These are phyloP conservation scores for Cydia splendana DNA, from an alignment of 1,140 invertebrate genomes.

Conservation along the genomic window DNA sequence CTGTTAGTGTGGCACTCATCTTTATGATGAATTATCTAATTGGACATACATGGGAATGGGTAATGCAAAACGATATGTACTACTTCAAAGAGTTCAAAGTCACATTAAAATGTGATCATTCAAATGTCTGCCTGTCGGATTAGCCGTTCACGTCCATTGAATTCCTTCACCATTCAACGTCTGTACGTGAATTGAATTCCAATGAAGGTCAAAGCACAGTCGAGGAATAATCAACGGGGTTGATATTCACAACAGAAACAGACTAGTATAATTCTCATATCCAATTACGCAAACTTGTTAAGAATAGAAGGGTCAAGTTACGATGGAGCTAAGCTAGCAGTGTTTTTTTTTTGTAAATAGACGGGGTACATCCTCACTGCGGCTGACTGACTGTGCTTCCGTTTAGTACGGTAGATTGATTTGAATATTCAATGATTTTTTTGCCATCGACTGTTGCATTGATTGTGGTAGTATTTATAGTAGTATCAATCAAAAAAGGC, in stretches of 20 bases:
- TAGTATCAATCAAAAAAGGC: background rate
- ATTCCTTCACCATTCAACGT: conserved; percentile 26
- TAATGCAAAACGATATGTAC: background rate
- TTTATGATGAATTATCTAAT: too few species aligned
- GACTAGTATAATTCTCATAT: background rate
- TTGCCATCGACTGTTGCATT: background rate
- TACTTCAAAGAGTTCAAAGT: background rate
- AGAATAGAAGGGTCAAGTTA: background rate
- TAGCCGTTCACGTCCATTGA: conserved; percentile 21
- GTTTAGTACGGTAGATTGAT: conserved; percentile 19
- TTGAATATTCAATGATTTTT: conserved; percentile 7
- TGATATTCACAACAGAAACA: background rate
- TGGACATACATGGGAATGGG: background rate
- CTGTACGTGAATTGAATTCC: conserved; percentile 30
- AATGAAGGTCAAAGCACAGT: conserved; percentile 31
- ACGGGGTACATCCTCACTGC: conserved; percentile 9
- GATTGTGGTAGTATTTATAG: background rate
- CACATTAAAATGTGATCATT: conserved; percentile 27
- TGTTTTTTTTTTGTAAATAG: background rate
- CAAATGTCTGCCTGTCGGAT: conserved; percentile 29
- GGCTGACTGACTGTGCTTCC: conserved; percentile 12
- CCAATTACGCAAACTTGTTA: background rate
- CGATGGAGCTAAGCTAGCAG: background rate
- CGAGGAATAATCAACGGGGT: conserved; percentile 23
- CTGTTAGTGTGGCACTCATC: too few species aligned